Conservation (phyloP, 37 sponge, comb jelly and placozoan genomes). For the Halisarca cf. caerulea region DNA sequence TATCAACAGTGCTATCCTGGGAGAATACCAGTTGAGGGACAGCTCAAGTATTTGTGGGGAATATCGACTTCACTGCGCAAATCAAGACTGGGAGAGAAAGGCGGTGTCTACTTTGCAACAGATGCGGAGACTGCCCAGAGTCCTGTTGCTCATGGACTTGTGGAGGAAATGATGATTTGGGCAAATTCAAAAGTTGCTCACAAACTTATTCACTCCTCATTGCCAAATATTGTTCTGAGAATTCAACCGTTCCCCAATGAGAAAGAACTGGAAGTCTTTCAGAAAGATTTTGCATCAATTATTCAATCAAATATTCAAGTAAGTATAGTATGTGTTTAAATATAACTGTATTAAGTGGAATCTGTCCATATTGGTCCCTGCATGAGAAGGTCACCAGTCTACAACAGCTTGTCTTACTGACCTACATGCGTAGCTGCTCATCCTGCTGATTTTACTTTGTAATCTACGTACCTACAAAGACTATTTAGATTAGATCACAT, state of each 20-base stretch:
- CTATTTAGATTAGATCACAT: no score
- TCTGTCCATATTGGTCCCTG: no score
- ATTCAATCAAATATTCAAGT: background rate
- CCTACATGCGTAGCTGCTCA: no score
- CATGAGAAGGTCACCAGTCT: no score
- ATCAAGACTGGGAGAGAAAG: constrained; percentile 33
- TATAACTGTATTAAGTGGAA: no score
- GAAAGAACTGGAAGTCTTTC: constrained; percentile 3
- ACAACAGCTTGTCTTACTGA: no score
- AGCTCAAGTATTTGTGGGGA: constrained; percentile 19
- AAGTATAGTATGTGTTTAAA: no score
- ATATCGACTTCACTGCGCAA: constrained; percentile 29
- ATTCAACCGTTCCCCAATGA: constrained; percentile 46
- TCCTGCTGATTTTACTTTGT: no score
- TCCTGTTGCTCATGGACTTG: constrained; percentile 59
- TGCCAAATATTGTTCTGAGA: constrained; percentile 41
- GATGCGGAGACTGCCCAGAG: constrained; percentile 3
- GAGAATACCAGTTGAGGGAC: background rate
- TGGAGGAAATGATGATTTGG: constrained; percentile 80
- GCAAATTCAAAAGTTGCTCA: constrained; percentile 56
- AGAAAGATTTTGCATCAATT: background rate
- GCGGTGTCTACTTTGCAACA: background rate
- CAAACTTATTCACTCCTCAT: background rate
- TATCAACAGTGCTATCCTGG: background rate
- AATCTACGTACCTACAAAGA: no score